phyloP scores from a whole-genome alignment of 2,888 invertebrate genomes.

The Proisotoma minuta region DNA sequence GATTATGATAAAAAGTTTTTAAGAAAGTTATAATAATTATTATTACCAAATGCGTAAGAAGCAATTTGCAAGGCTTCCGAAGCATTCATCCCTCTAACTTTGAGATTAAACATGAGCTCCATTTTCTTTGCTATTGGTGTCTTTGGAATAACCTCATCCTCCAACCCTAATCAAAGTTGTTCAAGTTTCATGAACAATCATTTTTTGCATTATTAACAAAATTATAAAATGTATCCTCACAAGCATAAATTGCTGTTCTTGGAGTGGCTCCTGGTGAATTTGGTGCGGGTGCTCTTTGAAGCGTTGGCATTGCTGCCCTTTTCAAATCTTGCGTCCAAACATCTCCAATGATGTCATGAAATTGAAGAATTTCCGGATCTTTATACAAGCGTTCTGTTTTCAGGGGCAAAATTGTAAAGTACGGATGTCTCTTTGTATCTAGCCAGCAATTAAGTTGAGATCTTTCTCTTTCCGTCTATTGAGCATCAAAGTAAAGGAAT shows the following conservation, averaged over 20 bases:
- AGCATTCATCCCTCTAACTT: conserved; percentile 37
- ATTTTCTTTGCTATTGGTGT: conserved; percentile 32
- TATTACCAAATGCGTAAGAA: conserved; percentile 44
- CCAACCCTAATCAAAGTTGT: not conserved
- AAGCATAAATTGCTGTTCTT: conserved; percentile 45
- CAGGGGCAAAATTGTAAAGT: conserved; percentile 33
- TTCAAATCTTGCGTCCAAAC: conserved; percentile 34
- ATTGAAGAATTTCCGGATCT: conserved; percentile 26
- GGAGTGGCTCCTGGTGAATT: conserved; percentile 40
- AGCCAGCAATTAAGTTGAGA: conserved; percentile 34
- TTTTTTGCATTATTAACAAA: not conserved
- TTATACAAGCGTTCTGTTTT: conserved; percentile 33
- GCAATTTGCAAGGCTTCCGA: conserved; percentile 41
- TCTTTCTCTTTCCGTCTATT: conserved; percentile 22
- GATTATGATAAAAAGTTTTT: not conserved
- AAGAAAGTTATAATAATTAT: not conserved
- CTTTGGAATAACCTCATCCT: not conserved
- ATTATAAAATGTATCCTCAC: too few relatives aligned
- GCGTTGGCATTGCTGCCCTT: conserved; percentile 38
- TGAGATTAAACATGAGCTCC: conserved; percentile 35
- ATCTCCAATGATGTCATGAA: conserved; percentile 34
- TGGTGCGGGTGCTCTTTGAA: conserved; percentile 42
- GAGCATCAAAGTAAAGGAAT: not conserved
- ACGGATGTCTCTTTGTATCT: conserved; percentile 29
- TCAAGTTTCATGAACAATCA: not conserved